Percentiles rank a stretch among this genome's conserved stretches.
Conservation (phyloP, 35 echinoderm and acorn worm species). For the Holothuria glaberrima region DNA sequence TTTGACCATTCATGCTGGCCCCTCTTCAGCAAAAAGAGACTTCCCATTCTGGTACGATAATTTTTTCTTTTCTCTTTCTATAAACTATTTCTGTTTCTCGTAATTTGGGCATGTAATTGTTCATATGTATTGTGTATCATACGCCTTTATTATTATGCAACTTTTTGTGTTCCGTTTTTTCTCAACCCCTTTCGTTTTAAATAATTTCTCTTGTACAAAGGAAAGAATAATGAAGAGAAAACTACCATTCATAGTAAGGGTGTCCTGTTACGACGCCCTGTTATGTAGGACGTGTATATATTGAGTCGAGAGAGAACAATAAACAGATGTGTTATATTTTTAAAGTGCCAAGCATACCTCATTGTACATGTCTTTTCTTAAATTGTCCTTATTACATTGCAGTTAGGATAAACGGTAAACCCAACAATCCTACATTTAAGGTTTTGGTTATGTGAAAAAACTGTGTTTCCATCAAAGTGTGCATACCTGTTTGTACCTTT, state of each 20-base stretch:
- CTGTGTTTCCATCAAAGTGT: no score
- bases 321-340: conserved; percentile 56
- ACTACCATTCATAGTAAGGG: background rate
- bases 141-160: conserved; percentile 46
- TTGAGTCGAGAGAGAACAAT: conserved; percentile 1
- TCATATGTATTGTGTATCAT: conserved; percentile 42
- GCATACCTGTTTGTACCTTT: no score
- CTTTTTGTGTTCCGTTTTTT: conserved; percentile 4
- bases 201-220: conserved; percentile 42
- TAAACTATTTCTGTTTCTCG: no score
- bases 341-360: conserved; percentile 54
- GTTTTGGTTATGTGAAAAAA: no score
- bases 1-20: no score
- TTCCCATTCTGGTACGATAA: no score
- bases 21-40: no score
- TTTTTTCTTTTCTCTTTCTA: no score
- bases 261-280: no score
- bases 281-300: background rate
- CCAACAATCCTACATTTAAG: no score
- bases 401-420: no score
- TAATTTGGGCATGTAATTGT: conserved; percentile 32
- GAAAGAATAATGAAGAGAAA: background rate
- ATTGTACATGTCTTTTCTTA: background rate
- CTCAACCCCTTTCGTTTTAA: background rate
- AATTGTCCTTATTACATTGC: background rate